phyloP scores from a whole-genome alignment of 2,888 invertebrate genomes.

The Auanema freiburgensis region DNA sequence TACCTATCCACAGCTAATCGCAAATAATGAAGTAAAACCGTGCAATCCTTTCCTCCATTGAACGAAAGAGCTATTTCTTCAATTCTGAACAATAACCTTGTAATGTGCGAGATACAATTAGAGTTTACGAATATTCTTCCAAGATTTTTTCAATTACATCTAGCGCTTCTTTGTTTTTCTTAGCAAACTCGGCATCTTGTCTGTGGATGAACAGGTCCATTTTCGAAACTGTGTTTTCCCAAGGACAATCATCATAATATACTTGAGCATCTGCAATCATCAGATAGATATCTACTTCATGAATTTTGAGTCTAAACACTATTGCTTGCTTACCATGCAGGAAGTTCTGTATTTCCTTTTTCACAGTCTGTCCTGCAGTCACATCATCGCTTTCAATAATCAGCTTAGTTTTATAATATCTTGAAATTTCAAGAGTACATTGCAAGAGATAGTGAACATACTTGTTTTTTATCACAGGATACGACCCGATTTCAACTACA shows the following conservation, averaged over 20 bases:
- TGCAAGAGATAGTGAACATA: constrained; percentile 28
- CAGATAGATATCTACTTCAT: not conserved
- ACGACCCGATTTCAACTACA: constrained; percentile 71
- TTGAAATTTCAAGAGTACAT: constrained; percentile 36
- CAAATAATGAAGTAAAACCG: constrained; percentile 79
- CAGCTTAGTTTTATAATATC: constrained; percentile 70
- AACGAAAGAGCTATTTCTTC: constrained; percentile 85
- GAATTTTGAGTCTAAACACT: too few relatives aligned
- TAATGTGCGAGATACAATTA: not conserved
- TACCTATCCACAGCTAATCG: constrained; percentile 53
- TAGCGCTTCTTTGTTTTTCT: constrained; percentile 61
- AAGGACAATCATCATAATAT: constrained; percentile 66
- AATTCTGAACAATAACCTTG: constrained; percentile 69
- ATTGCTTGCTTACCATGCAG: constrained; percentile 39
- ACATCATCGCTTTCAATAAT: constrained; percentile 69
- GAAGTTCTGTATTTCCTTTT: constrained; percentile 32
- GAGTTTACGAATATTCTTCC: constrained; percentile 44
- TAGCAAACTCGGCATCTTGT: constrained; percentile 44
- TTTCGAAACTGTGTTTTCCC: constrained; percentile 61
- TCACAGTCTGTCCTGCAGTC: constrained; percentile 31
- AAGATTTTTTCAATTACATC: constrained; percentile 64
- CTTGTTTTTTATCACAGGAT: constrained; percentile 69
- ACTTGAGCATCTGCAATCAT: constrained; percentile 66
- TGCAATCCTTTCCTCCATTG: constrained; percentile 98
- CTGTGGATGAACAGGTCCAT: constrained; percentile 31